Evolutionary conservation across 2,888 invertebrate species (phyloP).

Genomic region (Drosophila buzzatii): DNA sequence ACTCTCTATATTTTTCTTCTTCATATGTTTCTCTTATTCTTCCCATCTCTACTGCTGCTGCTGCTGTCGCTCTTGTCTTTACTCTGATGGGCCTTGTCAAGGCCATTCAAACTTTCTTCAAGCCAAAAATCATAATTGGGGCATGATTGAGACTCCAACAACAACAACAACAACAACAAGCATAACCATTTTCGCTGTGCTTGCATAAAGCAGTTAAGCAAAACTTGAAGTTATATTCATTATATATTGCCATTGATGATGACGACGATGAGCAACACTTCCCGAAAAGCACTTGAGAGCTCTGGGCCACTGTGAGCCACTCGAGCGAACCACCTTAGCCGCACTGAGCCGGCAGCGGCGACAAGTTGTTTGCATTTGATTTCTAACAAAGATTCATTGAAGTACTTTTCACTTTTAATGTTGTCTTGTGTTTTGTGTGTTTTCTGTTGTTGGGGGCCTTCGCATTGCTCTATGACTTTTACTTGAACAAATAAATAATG

Average conservation of each 20-base stretch:
- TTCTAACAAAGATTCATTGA: conserved; percentile 78
- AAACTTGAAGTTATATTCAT: conserved; percentile 38
- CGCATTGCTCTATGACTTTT: conserved; percentile 74
- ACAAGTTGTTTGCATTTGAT: conserved; percentile 70
- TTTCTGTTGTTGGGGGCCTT: conserved; percentile 47
- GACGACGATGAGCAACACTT: conserved; percentile 60
- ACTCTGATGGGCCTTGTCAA: conserved; percentile 58
- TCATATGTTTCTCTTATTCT: not conserved
- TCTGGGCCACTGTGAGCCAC: conserved; percentile 39
- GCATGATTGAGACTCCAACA: conserved; percentile 22
- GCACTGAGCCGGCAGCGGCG: conserved; percentile 26
- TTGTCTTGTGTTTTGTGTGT: conserved; percentile 5
- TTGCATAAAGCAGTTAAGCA: conserved; percentile 47
- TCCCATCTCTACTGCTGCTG: conserved; percentile 21
- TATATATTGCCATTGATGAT: conserved; percentile 65
- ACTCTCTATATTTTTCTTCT: not conserved
- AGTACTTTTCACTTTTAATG: conserved; percentile 80
- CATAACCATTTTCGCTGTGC: not conserved
- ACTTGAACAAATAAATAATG: conserved; percentile 45
- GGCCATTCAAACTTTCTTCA: conserved; percentile 70
- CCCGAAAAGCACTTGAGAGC: conserved; percentile 26
- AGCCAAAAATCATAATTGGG: conserved; percentile 45
- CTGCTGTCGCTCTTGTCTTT: conserved; percentile 5
- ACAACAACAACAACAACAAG: not conserved
- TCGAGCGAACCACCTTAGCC: conserved; percentile 24